These are phyloP conservation scores for Drosophila suzukii DNA, from an alignment of 1,140 invertebrate species.

Conservation along the genomic window DNA sequence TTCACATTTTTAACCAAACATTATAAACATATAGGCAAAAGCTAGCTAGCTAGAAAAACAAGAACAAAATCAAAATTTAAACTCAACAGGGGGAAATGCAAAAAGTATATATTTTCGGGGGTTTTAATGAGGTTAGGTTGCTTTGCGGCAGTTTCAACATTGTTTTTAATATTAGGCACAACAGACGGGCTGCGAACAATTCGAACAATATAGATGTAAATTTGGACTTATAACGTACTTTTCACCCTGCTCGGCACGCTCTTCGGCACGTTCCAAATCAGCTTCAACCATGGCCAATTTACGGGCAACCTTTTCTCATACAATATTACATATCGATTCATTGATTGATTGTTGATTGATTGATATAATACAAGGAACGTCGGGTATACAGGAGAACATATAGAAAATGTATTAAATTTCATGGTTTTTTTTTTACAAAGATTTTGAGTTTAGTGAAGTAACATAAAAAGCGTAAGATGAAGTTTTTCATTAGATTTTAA, in stretches of 20 bases:
- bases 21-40: slow-evolving; percentile 49
- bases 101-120: slow-evolving; percentile 13
- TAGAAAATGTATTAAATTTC: slow-evolving; percentile 69
- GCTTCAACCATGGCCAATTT: slow-evolving; percentile 99
- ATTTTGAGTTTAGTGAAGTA: slow-evolving; percentile 15
- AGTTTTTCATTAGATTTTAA: slow-evolving; percentile 7
- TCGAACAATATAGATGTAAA: slow-evolving; percentile 45
- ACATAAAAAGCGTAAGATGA: slow-evolving; percentile 29
- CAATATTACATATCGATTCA: slow-evolving; percentile 53
- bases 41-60: slow-evolving; percentile 77
- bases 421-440: slow-evolving; percentile 33
- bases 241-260: slow-evolving; percentile 99
- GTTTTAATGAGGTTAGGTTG: slow-evolving; percentile 68
- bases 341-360: slow-evolving; percentile 32
- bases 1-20: slow-evolving; percentile 75
- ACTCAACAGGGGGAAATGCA: slow-evolving; percentile 23
- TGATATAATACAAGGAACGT: slow-evolving; percentile 34
- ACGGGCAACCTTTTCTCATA: slow-evolving; percentile 96
- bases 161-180: slow-evolving; percentile 43
- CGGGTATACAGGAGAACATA: slow-evolving; percentile 52
- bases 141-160: slow-evolving; percentile 48
- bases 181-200: slow-evolving; percentile 43
- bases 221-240: slow-evolving; percentile 91
- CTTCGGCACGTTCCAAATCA: slow-evolving; percentile 99
- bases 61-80: slow-evolving; percentile 35